Evolutionary conservation across 2,888 invertebrate genomes (phyloP).

Genomic region (Adela reaumurella): DNA sequence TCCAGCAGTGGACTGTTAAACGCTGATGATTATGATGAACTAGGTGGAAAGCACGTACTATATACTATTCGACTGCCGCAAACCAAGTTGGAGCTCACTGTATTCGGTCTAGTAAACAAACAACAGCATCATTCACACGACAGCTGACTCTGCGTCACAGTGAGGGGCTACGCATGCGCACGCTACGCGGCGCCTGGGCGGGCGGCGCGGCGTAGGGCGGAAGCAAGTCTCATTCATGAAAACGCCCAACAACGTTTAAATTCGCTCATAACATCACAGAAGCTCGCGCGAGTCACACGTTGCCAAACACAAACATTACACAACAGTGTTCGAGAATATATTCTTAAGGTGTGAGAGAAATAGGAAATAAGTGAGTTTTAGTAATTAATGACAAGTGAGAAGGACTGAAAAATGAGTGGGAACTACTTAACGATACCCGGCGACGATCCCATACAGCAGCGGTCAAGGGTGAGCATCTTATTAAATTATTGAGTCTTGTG

Average conservation of each 20-base stretch:
- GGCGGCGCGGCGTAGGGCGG: background rate
- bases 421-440: slow-evolving; percentile 48
- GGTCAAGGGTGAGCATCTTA: slow-evolving; percentile 37
- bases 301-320: background rate
- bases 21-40: no score
- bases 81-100: no score
- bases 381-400: background rate
- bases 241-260: background rate
- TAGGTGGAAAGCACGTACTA: no score
- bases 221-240: background rate
- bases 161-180: background rate
- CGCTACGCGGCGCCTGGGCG: background rate
- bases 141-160: background rate
- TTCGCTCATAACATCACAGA: no score
- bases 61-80: no score
- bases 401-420: slow-evolving; percentile 36
- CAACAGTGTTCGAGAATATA: no score
- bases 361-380: no score
- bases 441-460: slow-evolving; percentile 34
- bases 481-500: no score
- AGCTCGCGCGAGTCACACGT: background rate
- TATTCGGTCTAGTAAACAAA: background rate
- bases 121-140: background rate
- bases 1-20: no score
- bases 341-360: no score